phyloP scores from a whole-genome alignment of 2,888 invertebrate species.

The Agrotis exclamationis region DNA sequence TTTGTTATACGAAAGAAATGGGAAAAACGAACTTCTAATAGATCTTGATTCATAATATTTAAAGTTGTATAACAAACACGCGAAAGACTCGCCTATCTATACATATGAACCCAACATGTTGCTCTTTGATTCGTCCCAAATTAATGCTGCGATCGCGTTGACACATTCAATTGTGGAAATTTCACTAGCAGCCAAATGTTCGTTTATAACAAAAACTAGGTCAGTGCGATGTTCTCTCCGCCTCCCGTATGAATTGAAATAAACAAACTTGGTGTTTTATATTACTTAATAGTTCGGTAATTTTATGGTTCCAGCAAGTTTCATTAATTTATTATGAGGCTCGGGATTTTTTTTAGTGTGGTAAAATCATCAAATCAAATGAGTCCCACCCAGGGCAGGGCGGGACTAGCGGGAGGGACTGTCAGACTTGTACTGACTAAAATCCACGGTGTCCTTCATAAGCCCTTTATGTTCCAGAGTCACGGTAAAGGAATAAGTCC shows the following conservation, averaged over 20 bases:
- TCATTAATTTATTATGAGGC: constrained; percentile 33
- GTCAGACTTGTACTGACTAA: too few species aligned
- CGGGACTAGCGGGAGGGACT: too few species aligned
- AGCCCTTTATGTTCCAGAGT: too few species aligned
- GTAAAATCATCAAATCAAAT: too few species aligned
- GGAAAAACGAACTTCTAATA: background rate
- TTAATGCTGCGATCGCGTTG: constrained; percentile 50
- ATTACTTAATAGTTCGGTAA: constrained; percentile 36
- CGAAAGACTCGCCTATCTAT: constrained; percentile 1
- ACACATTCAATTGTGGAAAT: constrained; percentile 65
- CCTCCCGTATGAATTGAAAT: constrained; percentile 42
- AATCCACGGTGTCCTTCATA: too few species aligned
- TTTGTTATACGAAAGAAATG: background rate
- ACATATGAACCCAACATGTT: constrained; percentile 15
- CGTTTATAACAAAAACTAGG: constrained; percentile 51
- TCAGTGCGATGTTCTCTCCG: constrained; percentile 44
- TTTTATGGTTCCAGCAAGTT: constrained; percentile 27
- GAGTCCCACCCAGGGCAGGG: too few species aligned
- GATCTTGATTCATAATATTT: constrained; percentile 15
- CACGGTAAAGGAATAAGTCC: too few species aligned
- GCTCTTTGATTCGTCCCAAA: constrained; percentile 53
- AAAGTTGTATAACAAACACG: constrained; percentile 21
- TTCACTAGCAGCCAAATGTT: constrained; percentile 51
- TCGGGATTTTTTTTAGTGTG: too few species aligned
- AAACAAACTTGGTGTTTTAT: constrained; percentile 47